A percentile compares a stretch with the other conserved stretches of the same genome.
phyloP scores from a whole-genome alignment of 2,113 vertebrate genomes.

The Cyanocitta stelleri region DNA sequence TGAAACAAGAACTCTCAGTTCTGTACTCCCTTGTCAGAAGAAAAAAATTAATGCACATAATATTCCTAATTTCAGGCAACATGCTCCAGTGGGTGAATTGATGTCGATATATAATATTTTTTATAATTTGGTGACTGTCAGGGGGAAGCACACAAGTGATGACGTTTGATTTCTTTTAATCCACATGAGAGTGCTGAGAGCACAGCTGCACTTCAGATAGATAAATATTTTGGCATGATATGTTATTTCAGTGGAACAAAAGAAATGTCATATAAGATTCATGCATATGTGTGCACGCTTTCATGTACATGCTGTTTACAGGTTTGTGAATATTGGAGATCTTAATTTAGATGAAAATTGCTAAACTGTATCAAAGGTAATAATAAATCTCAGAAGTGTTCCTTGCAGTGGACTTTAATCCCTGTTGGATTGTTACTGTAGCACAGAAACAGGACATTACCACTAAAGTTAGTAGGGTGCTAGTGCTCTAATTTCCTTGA shows the following conservation, averaged over 20 bases:
- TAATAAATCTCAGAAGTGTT: neutral
- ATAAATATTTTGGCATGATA: neutral
- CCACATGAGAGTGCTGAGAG: neutral
- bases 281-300: fast-evolving
- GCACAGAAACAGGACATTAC: neutral
- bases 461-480: neutral
- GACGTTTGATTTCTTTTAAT: slow-evolving; percentile 6
- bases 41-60: neutral
- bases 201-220: neutral
- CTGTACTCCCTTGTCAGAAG: neutral
- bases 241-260: neutral
- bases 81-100: slow-evolving; percentile 2
- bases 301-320: neutral
- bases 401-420: neutral
- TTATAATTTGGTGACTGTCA: slow-evolving; percentile 15
- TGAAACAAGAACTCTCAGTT: neutral
- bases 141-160: neutral
- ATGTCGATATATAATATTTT: neutral
- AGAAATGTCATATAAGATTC: neutral
- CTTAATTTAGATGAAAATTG: neutral
- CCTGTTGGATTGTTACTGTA: neutral
- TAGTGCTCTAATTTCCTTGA: neutral
- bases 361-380: neutral
- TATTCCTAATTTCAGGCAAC: slow-evolving; percentile 36
- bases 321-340: neutral